phyloP scores from a whole-genome alignment of 2,797 vertebrate genomes.

The Australoheros facetus region DNA sequence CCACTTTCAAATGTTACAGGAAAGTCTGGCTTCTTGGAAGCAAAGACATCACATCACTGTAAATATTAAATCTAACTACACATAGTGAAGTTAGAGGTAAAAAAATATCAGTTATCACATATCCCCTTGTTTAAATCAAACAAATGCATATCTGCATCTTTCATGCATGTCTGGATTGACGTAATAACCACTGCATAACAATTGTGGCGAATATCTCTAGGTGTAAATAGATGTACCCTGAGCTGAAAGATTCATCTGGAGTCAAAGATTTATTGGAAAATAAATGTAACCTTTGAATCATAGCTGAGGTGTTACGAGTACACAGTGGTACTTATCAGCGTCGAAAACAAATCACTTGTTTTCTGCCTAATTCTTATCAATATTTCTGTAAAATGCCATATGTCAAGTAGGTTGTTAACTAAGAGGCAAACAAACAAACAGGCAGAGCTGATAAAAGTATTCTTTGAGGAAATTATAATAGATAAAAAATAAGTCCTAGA shows the following conservation, averaged over 20 bases:
- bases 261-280: constrained; percentile 4
- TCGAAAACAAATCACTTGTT: background rate
- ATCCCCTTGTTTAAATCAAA: background rate
- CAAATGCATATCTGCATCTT: background rate
- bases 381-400: background rate
- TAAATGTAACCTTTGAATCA: background rate
- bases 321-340: background rate
- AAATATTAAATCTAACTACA: background rate
- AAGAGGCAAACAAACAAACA: constrained; percentile 22
- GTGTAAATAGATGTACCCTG: constrained; percentile 18
- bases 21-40: background rate
- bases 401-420: constrained; percentile 26
- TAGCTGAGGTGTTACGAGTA: background rate
- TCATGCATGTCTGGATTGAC: background rate
- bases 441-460: constrained; percentile 4
- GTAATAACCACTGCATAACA: background rate
- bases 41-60: background rate
- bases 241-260: constrained; percentile 15
- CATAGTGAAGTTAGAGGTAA: background rate
- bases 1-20: background rate
- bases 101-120: background rate
- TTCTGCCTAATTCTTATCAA: background rate
- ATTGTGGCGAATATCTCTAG: background rate
- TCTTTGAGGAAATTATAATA: constrained; percentile 9
- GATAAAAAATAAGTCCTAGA: constrained; percentile 7